phyloP scores from a whole-genome alignment of 2,888 invertebrate species.

The Phyto melanocephala region DNA sequence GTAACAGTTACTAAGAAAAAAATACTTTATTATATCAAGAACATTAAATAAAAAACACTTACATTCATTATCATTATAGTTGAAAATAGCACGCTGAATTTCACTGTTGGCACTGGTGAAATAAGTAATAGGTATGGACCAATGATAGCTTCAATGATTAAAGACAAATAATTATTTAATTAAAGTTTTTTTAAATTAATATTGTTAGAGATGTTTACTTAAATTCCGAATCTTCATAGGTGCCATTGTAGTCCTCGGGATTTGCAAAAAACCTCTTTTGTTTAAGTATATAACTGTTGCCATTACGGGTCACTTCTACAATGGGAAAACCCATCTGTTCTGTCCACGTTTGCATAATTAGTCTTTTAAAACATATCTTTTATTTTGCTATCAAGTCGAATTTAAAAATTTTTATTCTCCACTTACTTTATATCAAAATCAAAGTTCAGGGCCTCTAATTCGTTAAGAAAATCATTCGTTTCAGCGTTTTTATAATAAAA shows the following conservation, averaged over 20 bases:
- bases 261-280: slow-evolving; percentile 89
- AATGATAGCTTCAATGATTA: slow-evolving; percentile 83
- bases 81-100: slow-evolving; percentile 76
- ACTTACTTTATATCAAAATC: slow-evolving; percentile 79
- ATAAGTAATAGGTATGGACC: slow-evolving; percentile 92
- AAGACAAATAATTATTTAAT: not conserved
- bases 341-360: slow-evolving; percentile 93
- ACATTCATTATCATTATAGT: slow-evolving; percentile 74
- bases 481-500: slow-evolving; percentile 87
- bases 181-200: not conserved
- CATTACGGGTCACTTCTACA: slow-evolving; percentile 81
- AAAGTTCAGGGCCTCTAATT: slow-evolving; percentile 80
- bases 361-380: slow-evolving; percentile 73
- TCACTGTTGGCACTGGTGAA: slow-evolving; percentile 80
- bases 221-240: slow-evolving; percentile 79
- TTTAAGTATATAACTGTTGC: slow-evolving; percentile 81
- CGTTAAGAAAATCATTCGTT: slow-evolving; percentile 86
- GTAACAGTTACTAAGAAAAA: slow-evolving; percentile 77
- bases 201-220: slow-evolving; percentile 77
- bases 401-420: not conserved
- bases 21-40: not conserved
- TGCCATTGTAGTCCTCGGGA: slow-evolving; percentile 80
- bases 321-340: slow-evolving; percentile 93
- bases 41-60: slow-evolving; percentile 20
- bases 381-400: not conserved